Base-by-base conservation (phyloP, 1,140 invertebrate genomes). In the Platyscapa corneri region DNA sequence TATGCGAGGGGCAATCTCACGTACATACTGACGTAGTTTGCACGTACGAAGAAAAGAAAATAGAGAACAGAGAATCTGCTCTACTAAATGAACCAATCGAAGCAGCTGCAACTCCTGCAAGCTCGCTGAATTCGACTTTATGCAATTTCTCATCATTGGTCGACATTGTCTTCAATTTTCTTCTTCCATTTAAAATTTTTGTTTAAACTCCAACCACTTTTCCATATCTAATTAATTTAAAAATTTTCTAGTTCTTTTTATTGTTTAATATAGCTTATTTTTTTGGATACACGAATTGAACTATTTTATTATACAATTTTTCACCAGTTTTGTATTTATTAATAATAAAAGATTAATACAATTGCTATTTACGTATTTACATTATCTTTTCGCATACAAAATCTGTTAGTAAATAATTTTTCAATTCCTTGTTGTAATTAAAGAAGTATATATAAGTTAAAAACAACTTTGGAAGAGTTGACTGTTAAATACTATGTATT, bases 111-210 rank as follows among this genome's bases (percentile, higher is more conserved):
- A 53, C 65, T 53, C 46, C 39, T 32, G 42, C n/a, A 78, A 37
- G 39, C 74, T 77, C 37, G 39, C 74, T 30, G 37, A 60, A 60
- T 76, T 79, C 76, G 39, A 60, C 83, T 84, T 84, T 72, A 84
- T 84, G 76, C 67, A 65, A 46, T 84, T 78, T 10, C 75, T 42
- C 64, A 75, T 84, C 75, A 84, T 84, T 84, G 60, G 18, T 49
- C 74, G n/a, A 64, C 72, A 56, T 53, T 75, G 32, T 56, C 53
- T 83, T 56, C 67, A 72, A 82, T 74, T 72, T 34, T 49, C 46
- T 77, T 39, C 72, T 46, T 37, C 27, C 23, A 20, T 74, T 74
- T 42, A 14, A 74, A 42, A 42, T 42, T 42, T 74, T 74, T 42
- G 2, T 74, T 74, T 74, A 74, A 32, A 10, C 39, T 75, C 42